Base-by-base conservation (phyloP, 2,797 vertebrate species). In the Pipistrellus pipistrellus region DNA sequence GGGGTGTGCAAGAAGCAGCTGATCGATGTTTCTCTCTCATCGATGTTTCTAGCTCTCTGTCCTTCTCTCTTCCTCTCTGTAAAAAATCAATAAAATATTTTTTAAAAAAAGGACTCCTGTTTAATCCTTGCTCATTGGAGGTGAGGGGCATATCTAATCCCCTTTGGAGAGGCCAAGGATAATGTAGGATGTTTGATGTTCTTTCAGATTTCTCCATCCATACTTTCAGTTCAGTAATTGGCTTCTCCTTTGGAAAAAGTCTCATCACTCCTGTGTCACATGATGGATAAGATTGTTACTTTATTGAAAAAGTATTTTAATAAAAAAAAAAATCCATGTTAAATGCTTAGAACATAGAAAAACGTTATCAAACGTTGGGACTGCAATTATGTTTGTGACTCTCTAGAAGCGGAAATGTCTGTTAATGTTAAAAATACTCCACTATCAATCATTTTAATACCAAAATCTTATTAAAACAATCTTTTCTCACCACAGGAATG, bases 401-500 rank as follows among this genome's bases (percentile, higher is more conserved):
- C 85, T 97, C 90, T 83, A 96, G 84, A 93, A 93, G 94, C 1
- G 44, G 82, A 97, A 97, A 66, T 96, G 96, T 91, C 90, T 97
- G 83, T 97, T 92, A 73, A 93, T 91, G 85, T 90, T 98, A 97
- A 97, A 96, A 96, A 97, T 92, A 96, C 51, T 92, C 76, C 48
- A 94, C 88, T 81, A 94, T 96, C 85, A 96, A 98, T 97, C 94
- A 93, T 94, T 76, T 96, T 98, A 98, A 98, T 87, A 98, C 92
- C 85, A 97, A 97, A 97, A 98, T 98, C 97, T 96, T 97, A 98
- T 98, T 98, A 97, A 97, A 97, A 88, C 77, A 93, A 95, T 95
- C 59, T 97, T 98, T 98, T 97, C 95, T 97, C 87, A 97, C 96
- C 94, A 93, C 93, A 96, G 66, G 95, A 98, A 98, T 95, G 90